These are phyloP conservation scores for Microcebus ravelobensis DNA, from an alignment of 2,113 vertebrate genomes.

Conservation along the genomic window DNA sequence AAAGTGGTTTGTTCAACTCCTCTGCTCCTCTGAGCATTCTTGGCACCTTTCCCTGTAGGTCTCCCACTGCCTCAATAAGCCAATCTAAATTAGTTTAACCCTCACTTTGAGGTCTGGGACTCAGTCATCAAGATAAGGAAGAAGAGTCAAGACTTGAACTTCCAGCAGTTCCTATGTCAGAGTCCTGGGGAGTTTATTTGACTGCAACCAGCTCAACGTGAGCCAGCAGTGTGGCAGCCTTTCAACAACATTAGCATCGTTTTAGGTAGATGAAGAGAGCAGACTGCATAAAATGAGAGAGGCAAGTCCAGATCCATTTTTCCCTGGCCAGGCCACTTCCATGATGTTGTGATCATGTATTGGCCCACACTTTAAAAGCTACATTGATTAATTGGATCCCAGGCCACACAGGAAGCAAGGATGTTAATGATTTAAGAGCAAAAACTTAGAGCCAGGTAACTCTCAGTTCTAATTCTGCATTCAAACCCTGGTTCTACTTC, in stretches of 20 bases:
- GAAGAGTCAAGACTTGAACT: not conserved
- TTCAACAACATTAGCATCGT: not conserved
- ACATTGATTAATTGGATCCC: not conserved
- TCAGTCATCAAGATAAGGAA: conserved; percentile 40
- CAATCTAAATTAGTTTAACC: not conserved
- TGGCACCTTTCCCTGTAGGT: conserved; percentile 41
- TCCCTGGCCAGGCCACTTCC: not conserved
- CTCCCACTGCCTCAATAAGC: not conserved
- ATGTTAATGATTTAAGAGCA: not conserved
- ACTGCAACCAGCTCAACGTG: not conserved
- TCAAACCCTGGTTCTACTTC: not conserved
- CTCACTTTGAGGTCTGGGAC: not conserved
- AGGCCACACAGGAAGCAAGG: not conserved
- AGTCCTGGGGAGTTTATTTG: not conserved
- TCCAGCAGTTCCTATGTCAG: not conserved
- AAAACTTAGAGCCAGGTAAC: not conserved
- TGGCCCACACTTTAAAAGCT: not conserved
- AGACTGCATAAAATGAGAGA: not conserved
- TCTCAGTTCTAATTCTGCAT: conserved; percentile 10
- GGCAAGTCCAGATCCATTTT: not conserved
- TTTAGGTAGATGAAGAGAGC: not conserved
- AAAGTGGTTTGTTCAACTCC: conserved; percentile 79
- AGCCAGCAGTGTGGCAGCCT: not conserved
- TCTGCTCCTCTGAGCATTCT: conserved; percentile 52
- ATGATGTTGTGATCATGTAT: not conserved